phyloP scores from a whole-genome alignment of 1,140 invertebrate genomes.

The Euschistus heros region DNA sequence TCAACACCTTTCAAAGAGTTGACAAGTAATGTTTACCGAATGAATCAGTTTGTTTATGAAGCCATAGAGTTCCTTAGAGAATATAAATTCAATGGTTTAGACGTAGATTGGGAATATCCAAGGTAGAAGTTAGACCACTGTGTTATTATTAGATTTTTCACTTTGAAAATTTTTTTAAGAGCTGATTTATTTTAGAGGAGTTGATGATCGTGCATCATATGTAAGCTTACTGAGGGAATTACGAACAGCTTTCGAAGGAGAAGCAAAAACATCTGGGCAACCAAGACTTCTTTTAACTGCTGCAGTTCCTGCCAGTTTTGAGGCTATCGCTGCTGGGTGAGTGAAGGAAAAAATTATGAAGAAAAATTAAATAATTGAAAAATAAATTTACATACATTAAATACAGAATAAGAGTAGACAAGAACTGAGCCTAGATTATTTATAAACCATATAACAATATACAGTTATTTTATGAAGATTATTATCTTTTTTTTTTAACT shows the following conservation, averaged over 20 bases:
- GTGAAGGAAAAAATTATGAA: neutral
- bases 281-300: slow-evolving; percentile 75
- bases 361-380: too few species aligned
- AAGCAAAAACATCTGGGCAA: slow-evolving; percentile 59
- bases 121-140: slow-evolving; percentile 38
- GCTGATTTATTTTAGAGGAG: slow-evolving; percentile 43
- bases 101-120: slow-evolving; percentile 95
- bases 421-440: too few species aligned
- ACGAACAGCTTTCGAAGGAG: slow-evolving; percentile 79
- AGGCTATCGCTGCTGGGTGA: slow-evolving; percentile 79
- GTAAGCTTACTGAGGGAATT: slow-evolving; percentile 73
- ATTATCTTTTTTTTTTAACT: too few species aligned
- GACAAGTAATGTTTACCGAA: slow-evolving; percentile 78
- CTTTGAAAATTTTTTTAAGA: neutral
- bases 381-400: too few species aligned
- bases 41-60: slow-evolving; percentile 92
- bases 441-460: too few species aligned
- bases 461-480: too few species aligned
- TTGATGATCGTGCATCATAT: slow-evolving; percentile 71
- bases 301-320: slow-evolving; percentile 83
- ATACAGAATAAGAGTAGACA: too few species aligned
- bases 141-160: neutral
- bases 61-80: slow-evolving; percentile 84
- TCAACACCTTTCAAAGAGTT: slow-evolving; percentile 86
- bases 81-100: slow-evolving; percentile 88